Conservation (phyloP, 2,888 invertebrate genomes). For the Allolobophora icterica region DNA sequence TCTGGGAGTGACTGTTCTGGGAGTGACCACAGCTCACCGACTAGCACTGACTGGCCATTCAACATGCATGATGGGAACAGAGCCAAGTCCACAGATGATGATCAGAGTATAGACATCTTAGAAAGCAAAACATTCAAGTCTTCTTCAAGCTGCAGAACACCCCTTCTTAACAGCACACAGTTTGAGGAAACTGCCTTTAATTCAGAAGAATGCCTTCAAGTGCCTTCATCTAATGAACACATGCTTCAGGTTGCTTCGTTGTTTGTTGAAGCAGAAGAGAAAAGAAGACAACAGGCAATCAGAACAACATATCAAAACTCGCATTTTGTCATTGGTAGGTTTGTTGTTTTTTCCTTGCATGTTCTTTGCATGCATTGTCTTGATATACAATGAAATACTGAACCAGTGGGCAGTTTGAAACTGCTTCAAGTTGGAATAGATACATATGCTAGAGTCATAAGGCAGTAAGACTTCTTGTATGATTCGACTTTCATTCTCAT, state of each 20-base stretch:
- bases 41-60: neutral
- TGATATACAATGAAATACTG: neutral
- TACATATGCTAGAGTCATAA: no score
- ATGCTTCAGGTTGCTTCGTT: conserved; percentile 21
- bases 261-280: neutral
- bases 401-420: no score
- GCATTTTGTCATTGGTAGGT: neutral
- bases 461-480: no score
- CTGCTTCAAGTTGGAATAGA: no score
- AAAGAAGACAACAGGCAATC: neutral
- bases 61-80: neutral
- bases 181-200: neutral
- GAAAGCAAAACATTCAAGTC: neutral
- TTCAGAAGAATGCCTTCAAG: neutral
- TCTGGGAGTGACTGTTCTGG: neutral
- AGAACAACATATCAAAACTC: neutral
- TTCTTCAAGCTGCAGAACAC: neutral
- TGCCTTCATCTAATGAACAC: neutral
- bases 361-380: neutral
- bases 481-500: no score
- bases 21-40: neutral
- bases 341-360: neutral
- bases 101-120: neutral
- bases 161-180: neutral
- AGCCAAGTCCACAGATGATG: neutral